Evolutionary conservation across 2,888 invertebrate species (phyloP).

Genomic region (Didymodactylos carnosus): DNA sequence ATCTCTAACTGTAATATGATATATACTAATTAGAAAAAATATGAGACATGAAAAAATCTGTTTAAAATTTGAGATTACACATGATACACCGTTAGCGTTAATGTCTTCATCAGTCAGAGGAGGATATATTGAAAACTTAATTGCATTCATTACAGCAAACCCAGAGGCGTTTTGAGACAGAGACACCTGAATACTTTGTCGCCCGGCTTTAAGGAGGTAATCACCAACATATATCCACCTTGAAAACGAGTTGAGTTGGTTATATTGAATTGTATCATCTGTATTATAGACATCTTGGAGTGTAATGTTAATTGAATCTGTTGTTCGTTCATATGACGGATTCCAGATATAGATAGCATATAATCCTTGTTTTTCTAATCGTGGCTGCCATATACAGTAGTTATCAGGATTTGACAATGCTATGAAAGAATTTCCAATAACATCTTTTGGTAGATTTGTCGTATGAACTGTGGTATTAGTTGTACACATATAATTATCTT

Average conservation of each 20-base stretch:
- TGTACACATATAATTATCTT: background rate
- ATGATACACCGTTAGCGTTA: too few relatives aligned
- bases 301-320: background rate
- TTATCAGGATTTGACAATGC: background rate
- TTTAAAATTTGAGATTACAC: too few relatives aligned
- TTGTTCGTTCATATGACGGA: background rate
- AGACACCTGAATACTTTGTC: background rate
- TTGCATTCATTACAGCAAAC: background rate
- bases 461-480: background rate
- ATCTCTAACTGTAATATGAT: too few relatives aligned
- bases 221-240: background rate
- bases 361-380: background rate
- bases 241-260: background rate
- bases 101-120: background rate
- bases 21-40: too few relatives aligned
- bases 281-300: background rate
- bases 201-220: background rate
- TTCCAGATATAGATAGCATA: background rate
- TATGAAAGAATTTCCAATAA: background rate
- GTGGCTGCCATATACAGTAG: background rate
- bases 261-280: background rate
- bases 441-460: background rate
- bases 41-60: too few relatives aligned
- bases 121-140: background rate
- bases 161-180: too few relatives aligned